These are phyloP conservation scores for Pseudococcus longispinus DNA, from an alignment of 2,888 invertebrate species.

Conservation along the genomic window DNA sequence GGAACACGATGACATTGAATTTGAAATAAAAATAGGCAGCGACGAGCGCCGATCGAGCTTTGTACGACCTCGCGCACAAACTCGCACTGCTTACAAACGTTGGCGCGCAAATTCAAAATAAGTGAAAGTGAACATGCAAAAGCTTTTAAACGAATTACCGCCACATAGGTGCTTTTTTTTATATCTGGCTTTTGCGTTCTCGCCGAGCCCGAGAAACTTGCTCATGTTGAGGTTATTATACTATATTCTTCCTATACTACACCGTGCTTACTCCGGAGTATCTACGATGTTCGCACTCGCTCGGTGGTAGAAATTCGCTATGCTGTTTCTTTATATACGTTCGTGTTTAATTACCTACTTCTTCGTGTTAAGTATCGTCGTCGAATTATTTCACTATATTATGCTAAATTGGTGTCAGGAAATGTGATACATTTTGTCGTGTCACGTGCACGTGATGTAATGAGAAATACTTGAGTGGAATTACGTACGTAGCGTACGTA, in stretches of 20 bases:
- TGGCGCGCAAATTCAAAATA: conserved; percentile 51
- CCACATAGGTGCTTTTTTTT: conserved; percentile 36
- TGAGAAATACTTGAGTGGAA: conserved; percentile 16
- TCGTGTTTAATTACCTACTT: conserved; percentile 11
- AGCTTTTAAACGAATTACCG: conserved; percentile 55
- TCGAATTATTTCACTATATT: conserved; percentile 32
- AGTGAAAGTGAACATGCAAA: conserved; percentile 54
- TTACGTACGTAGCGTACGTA: not conserved
- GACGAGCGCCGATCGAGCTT: not conserved
- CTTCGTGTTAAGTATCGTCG: conserved; percentile 8
- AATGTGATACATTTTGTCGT: conserved; percentile 17
- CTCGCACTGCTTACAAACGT: not conserved
- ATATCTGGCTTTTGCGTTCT: not conserved
- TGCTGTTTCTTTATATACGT: conserved; percentile 5
- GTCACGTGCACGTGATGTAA: not conserved
- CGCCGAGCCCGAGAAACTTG: not conserved
- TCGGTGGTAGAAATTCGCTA: not conserved
- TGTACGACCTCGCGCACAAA: not conserved
- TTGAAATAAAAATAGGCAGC: not conserved
- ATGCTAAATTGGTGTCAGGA: conserved; percentile 24
- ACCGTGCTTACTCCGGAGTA: not conserved
- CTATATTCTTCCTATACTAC: not conserved
- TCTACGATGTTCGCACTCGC: not conserved
- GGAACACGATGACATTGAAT: conserved; percentile 29
- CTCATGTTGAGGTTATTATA: conserved; percentile 8